Evolutionary conservation across 2,888 invertebrate species (phyloP), one percentile per base, ranked within the genome.

Genomic region (Eutolmus rufibarbis): DNA sequence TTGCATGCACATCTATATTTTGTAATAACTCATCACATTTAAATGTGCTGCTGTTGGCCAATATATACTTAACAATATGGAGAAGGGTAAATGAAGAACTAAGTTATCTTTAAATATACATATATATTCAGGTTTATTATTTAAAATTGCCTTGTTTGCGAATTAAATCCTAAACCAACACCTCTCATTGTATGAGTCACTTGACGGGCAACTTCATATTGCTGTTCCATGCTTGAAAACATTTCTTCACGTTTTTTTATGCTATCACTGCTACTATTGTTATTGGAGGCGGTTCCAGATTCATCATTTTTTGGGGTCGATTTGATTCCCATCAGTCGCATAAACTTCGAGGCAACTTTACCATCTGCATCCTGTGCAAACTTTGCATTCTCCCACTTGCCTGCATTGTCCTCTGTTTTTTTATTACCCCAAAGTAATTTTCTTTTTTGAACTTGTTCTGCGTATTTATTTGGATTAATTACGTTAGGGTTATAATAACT

Each of bases 131-230:
- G 4, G 19, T 79, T 79, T 34, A 56, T 8, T n/a, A 34, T 31
- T 79, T 90, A 92, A 88, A 90, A 92, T 87, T 91, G 92, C 31
- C 95, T 91, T 40, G 93, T 92, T 89, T 94, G 93, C 34, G 94
- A 94, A 74, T 94, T 94, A 92, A 97, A 97, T 84, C 97, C 97
- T 46, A 97, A 93, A 0, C 97, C 97, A 0, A 97, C 96, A 0
- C 97, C 97, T 1, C 98, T 94, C 95, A 98, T 98, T 12, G 98
- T 98, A 93, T 99, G 99, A 0, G 99, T 99, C 28, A 98, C 97
- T 89, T 98, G 97, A 51, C 99, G 94, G 0, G 99, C 99, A 86
- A 98, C 97, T 92, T 98, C 98, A 91, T 99, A 99, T 92, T 99
- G 98, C 89, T 97, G 97, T 91, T 99, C 98, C 96, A 99, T 97